Evolutionary conservation across 2,113 vertebrate species (phyloP), one percentile per base, ranked within the genome.

Genomic region (Cyrtonyx montezumae): DNA sequence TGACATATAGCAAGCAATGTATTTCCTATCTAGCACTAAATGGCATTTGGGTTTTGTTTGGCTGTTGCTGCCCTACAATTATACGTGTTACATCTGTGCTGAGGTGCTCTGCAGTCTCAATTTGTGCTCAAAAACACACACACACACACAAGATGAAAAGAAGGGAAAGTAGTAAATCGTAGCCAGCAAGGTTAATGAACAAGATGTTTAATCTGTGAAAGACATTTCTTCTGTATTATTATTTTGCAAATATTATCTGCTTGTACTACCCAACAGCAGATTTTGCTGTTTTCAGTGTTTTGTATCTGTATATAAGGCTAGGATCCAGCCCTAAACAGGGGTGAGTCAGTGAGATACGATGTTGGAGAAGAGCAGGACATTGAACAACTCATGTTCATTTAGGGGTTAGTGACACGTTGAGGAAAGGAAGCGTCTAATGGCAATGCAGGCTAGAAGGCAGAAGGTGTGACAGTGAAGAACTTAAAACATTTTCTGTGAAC

Each of bases 141-240:
- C 36, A 43, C 49, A 13, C 20, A 2, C 12, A 32, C 12, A 1
- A 1, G 34, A 10, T 46, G 34, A 32, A 13, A 36, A 2, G 1
- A 17, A 53, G 63, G 21, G 42, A 53, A 76, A 55, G n/a, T 9
- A 5, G 37, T 74, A 48, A 22, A 13, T 14, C 61, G 55, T 51
- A 66, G 65, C 55, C 42, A 68, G 26, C 37, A 43, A 55, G 42
- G 62, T 56, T 42, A 81, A 58, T 13, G 23, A 62, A 45, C 13
- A 26, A 26, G 8, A 8, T 6, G 22, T 49, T 80, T 14, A 81
- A 40, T 36, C 20, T 32, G 12, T 19, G n/a, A 34, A 92, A 74
- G 18, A 82, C 59, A 70, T 48, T 10, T 59, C 5, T 48, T 51
- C 5, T 3, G 1, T 10, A 2, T 2, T 18, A 36, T 66, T 48